Percentiles rank a stretch among this genome's conserved stretches.
Conservation (phyloP, 37 sponge, comb jelly and placozoan species). For the Cliona cf. orientalis region DNA sequence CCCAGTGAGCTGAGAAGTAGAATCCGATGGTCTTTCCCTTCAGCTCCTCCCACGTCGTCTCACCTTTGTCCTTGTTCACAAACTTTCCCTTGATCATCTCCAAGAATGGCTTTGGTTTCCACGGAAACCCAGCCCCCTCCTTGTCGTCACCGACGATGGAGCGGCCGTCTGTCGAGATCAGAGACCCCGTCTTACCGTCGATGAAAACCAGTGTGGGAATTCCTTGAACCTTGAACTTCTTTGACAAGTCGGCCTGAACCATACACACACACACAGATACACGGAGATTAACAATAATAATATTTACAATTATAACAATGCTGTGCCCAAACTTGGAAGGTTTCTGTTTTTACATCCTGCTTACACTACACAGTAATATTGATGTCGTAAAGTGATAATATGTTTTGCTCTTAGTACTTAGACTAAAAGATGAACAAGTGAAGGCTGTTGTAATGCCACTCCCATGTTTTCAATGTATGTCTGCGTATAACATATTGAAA, state of each 20-base stretch:
- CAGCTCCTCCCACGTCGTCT: slow-evolving; percentile 36
- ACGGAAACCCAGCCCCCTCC: slow-evolving; percentile 85
- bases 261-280: too few relatives aligned
- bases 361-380: too few relatives aligned
- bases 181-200: slow-evolving; percentile 58
- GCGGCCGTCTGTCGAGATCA: slow-evolving; percentile 84
- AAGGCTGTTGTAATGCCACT: too few relatives aligned
- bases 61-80: neutral
- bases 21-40: slow-evolving; percentile 80
- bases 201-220: slow-evolving; percentile 89
- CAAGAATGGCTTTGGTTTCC: slow-evolving; percentile 66
- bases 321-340: too few relatives aligned
- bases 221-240: slow-evolving; percentile 84
- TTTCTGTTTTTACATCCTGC: too few relatives aligned
- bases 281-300: too few relatives aligned
- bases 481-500: too few relatives aligned
- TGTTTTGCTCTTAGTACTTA: too few relatives aligned
- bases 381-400: too few relatives aligned
- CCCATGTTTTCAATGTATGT: too few relatives aligned
- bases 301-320: too few relatives aligned
- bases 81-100: slow-evolving; percentile 50
- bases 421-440: too few relatives aligned
- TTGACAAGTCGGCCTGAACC: slow-evolving; percentile 52
- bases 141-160: slow-evolving; percentile 77
- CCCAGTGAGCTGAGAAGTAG: slow-evolving; percentile 98